phyloP scores from a whole-genome alignment of 2,797 vertebrate genomes.

The Myotis vivesi region DNA sequence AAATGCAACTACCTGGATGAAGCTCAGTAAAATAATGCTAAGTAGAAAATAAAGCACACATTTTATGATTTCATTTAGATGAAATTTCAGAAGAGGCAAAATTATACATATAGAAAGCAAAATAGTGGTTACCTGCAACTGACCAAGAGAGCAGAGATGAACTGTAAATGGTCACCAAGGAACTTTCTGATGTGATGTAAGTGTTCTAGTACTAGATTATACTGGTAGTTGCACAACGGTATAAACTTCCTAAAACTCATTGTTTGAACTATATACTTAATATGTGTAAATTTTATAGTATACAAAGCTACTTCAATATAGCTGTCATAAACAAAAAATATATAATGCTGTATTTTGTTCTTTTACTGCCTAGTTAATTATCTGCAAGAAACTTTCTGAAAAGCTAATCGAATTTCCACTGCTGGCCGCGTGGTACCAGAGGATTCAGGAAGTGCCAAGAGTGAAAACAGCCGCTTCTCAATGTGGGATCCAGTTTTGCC shows the following conservation, averaged over 20 bases:
- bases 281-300: neutral
- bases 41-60: neutral
- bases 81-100: slow-evolving; percentile 10
- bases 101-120: neutral
- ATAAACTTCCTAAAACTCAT: slow-evolving; percentile 17
- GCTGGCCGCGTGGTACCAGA: slow-evolving; percentile 91
- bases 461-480: slow-evolving; percentile 87
- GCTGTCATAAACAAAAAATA: neutral
- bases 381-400: slow-evolving; percentile 81
- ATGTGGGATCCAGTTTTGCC: slow-evolving; percentile 88
- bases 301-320: neutral
- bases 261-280: neutral
- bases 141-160: neutral
- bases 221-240: neutral
- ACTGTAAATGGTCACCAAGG: neutral
- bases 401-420: slow-evolving; percentile 87
- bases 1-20: neutral
- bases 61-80: neutral
- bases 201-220: neutral
- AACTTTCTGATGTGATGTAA: neutral
- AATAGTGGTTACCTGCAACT: neutral
- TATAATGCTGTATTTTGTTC: neutral
- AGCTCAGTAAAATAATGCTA: neutral
- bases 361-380: slow-evolving; percentile 84
- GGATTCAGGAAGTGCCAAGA: slow-evolving; percentile 91